Evolutionary conservation across 2,888 invertebrate genomes (phyloP), one percentile per base, ranked within the genome.

Genomic region (Ferrisia virgata): DNA sequence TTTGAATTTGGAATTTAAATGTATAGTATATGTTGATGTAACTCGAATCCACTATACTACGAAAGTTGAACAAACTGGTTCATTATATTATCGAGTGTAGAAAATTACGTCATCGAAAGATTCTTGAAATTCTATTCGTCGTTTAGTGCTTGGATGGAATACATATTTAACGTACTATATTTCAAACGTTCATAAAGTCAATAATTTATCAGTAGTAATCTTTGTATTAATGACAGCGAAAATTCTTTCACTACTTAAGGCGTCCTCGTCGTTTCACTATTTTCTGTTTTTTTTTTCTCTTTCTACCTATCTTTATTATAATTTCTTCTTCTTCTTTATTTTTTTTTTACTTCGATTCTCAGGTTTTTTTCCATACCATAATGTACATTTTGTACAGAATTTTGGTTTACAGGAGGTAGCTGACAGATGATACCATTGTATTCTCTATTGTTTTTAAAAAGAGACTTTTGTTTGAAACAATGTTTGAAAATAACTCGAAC

Each of bases 1-100:
- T 76, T 76, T 36, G 72, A 76, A 76, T 76, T 76, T 76, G 36
- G 72, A 76, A 76, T 76, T 76, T 36, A 76, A 76, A 76, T 76
- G 72, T 76, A 36, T 76, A 76, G 31, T 69, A 31, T 13, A 76
- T 76, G 72, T 76, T 76, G 72, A 76, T 76, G 72, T 76, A 76
- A 76, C 72, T 76, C 72, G 72, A 76, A 76, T 76, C 72, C 36
- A 18, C 72, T 76, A n/a, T n/a, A 76, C 28, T 69, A 69, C 69
- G 72, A 83, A 83, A 83, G 83, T 83, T 83, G 83, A 83, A 83
- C 83, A 83, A 83, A 83, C 83, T 83, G 83, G 83, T 83, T 83
- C 83, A 83, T 83, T 40, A 39, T 72, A 72, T 72, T 47, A 76
- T 76, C 40, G 39, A 39, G 33, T 82, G 53, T 40, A 76, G 31